Conservation (phyloP, 2,113 vertebrate genomes). For the Danionella cerebrum region DNA sequence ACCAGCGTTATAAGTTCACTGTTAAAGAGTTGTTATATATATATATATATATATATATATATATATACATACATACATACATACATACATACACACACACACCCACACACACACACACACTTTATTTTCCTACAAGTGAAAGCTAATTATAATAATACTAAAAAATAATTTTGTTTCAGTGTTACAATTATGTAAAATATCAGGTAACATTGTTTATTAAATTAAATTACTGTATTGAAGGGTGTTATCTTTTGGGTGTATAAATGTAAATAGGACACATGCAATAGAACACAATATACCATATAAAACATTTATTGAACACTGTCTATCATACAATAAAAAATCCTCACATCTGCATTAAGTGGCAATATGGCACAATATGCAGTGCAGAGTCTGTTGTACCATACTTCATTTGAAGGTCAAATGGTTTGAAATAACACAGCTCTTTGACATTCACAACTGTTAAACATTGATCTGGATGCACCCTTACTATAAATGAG, state of each 20-base stretch:
- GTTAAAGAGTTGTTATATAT: not conserved
- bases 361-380: constrained; percentile 25
- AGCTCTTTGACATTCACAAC: constrained; percentile 11
- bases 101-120: not conserved
- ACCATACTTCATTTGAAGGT: constrained; percentile 29
- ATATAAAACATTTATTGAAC: too few species aligned
- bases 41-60: not conserved
- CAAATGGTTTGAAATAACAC: constrained; percentile 33
- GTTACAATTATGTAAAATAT: too few species aligned
- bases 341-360: constrained; percentile 11
- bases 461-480: constrained; percentile 16
- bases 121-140: too few species aligned
- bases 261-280: too few species aligned
- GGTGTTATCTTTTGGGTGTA: too few species aligned
- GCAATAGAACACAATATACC: too few species aligned
- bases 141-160: too few species aligned
- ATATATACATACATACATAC: not conserved
- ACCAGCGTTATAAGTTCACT: too few species aligned
- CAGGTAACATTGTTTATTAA: too few species aligned
- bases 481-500: constrained; percentile 18
- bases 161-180: too few species aligned
- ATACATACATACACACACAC: not conserved
- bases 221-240: too few species aligned
- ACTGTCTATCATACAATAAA: too few species aligned
- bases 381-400: constrained; percentile 16